Evolutionary conservation across 1,140 invertebrate species (phyloP).

Genomic region (Drosophila tani): DNA sequence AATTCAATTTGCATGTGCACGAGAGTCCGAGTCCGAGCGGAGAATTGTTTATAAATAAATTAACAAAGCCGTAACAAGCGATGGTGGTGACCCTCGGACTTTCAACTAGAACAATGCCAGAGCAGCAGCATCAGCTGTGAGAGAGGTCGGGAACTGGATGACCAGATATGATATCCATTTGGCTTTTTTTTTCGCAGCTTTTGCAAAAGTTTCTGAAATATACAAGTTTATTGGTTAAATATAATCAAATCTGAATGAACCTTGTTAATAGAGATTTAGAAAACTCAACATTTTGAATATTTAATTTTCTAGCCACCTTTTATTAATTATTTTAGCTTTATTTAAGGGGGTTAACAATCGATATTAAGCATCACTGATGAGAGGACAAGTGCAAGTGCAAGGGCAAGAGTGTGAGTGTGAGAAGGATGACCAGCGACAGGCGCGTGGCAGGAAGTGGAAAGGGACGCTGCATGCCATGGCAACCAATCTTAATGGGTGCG

Average conservation of each 20-base stretch:
- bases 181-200: too few relatives aligned
- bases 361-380: constrained; percentile 1
- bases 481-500: constrained; percentile 14
- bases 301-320: not conserved
- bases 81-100: constrained; percentile 33
- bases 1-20: constrained; percentile 73
- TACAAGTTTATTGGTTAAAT: too few relatives aligned
- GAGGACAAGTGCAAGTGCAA: constrained; percentile 25
- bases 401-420: constrained; percentile 1
- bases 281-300: too few relatives aligned
- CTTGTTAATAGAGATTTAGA: too few relatives aligned
- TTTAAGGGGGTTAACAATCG: not conserved
- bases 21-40: constrained; percentile 33
- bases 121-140: constrained; percentile 4
- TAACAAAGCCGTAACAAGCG: constrained; percentile 64
- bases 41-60: constrained; percentile 71
- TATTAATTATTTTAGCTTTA: not conserved
- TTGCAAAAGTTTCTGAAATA: too few relatives aligned
- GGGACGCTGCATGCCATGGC: constrained; percentile 18
- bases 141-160: not conserved
- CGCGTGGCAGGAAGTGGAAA: constrained; percentile 16
- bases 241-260: too few relatives aligned
- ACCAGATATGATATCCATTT: not conserved
- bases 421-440: constrained; percentile 12
- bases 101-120: constrained; percentile 62